Conservation (phyloP, 2,113 vertebrate genomes). For the Melospiza melodia region DNA sequence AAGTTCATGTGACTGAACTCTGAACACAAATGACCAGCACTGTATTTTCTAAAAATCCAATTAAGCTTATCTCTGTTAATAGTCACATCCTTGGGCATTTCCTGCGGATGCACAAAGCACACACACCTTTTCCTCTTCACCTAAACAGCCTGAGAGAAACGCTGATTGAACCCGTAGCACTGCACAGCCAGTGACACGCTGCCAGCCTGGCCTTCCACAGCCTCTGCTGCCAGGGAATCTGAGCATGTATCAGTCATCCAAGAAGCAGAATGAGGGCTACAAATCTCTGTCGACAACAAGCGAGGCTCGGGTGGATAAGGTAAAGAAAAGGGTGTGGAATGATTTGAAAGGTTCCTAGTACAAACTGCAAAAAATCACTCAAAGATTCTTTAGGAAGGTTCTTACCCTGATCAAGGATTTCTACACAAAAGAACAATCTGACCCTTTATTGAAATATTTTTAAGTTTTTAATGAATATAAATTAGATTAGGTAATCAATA, state of each 20-base stretch:
- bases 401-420: neutral
- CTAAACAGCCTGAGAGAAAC: neutral
- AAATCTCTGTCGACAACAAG: neutral
- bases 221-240: neutral
- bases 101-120: neutral
- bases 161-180: neutral
- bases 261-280: neutral
- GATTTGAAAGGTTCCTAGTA: neutral
- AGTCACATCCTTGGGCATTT: neutral
- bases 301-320: neutral
- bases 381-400: neutral
- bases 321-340: neutral
- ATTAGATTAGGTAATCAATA: conserved; percentile 46
- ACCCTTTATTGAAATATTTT: conserved; percentile 26
- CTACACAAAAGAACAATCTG: neutral
- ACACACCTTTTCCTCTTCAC: neutral
- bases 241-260: neutral
- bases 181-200: neutral
- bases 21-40: neutral
- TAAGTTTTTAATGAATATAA: conserved; percentile 39
- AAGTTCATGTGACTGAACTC: neutral
- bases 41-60: neutral
- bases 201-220: neutral
- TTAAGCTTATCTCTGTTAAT: neutral
- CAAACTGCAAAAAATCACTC: neutral